Evolutionary conservation across 2,797 vertebrate species (phyloP).

Genomic region (Tiaroga cobitis): DNA sequence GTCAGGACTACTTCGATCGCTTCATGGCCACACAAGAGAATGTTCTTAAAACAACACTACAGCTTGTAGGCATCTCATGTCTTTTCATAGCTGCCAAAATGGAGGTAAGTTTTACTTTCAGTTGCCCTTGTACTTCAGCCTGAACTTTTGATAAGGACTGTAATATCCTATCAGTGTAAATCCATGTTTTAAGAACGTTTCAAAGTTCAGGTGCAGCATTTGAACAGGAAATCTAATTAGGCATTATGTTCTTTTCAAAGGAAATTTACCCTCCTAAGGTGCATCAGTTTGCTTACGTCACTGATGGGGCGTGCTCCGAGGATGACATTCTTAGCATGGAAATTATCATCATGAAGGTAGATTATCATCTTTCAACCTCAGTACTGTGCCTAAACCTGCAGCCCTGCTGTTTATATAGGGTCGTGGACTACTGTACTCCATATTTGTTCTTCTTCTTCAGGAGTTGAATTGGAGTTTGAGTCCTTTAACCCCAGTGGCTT

Average conservation of each 20-base stretch:
- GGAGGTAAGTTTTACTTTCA: constrained; percentile 77
- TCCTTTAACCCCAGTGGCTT: constrained; percentile 91
- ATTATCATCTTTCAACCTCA: background rate
- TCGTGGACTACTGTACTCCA: background rate
- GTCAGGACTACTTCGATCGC: constrained; percentile 96
- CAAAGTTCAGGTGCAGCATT: background rate
- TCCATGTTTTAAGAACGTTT: background rate
- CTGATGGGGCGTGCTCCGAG: constrained; percentile 93
- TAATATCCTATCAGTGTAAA: background rate
- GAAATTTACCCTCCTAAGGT: constrained; percentile 98
- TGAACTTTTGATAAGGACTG: background rate
- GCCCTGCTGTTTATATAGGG: background rate
- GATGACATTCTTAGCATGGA: constrained; percentile 96
- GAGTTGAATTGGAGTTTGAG: constrained; percentile 93
- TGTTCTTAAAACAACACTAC: constrained; percentile 88
- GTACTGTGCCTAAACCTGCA: background rate
- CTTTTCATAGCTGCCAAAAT: constrained; percentile 97
- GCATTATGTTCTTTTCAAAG: constrained; percentile 66
- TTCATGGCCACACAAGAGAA: constrained; percentile 95
- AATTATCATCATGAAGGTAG: constrained; percentile 94
- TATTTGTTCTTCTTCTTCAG: constrained; percentile 67
- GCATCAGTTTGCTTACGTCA: constrained; percentile 95
- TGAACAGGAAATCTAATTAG: constrained; percentile 12
- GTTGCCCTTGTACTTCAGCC: background rate
- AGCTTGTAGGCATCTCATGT: constrained; percentile 94